phyloP scores from a whole-genome alignment of 2,888 invertebrate species.

The Lasioglossum figueresi region DNA sequence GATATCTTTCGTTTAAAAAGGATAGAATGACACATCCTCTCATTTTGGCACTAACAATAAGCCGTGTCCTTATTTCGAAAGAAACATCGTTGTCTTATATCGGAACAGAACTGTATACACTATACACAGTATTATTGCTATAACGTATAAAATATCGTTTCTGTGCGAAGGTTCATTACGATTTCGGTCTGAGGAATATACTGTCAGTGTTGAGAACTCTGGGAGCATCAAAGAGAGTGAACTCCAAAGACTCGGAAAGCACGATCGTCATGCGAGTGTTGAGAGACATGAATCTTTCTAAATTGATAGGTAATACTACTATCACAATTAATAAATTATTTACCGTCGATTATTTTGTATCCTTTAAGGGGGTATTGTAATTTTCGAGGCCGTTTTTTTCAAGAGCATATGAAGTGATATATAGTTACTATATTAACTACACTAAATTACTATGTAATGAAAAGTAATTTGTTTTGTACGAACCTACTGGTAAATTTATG shows the following conservation, averaged over 20 bases:
- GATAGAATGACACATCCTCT: too few relatives aligned
- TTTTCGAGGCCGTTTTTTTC: too few relatives aligned
- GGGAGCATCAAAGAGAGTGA: slow-evolving; percentile 95
- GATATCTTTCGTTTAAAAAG: too few relatives aligned
- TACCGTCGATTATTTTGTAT: neutral
- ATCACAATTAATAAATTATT: neutral
- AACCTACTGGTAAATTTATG: too few relatives aligned
- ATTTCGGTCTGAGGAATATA: slow-evolving; percentile 98
- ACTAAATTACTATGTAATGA: too few relatives aligned
- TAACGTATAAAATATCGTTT: slow-evolving; percentile 13
- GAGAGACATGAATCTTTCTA: slow-evolving; percentile 99
- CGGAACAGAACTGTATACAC: neutral
- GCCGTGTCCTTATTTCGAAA: neutral
- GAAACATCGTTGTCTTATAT: too few relatives aligned
- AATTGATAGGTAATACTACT: slow-evolving; percentile 88
- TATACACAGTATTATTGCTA: neutral
- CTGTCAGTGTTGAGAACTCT: slow-evolving; percentile 96
- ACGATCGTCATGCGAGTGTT: slow-evolving; percentile 98
- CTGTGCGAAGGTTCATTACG: slow-evolving; percentile 93
- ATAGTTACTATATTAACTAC: too few relatives aligned
- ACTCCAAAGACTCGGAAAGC: slow-evolving; percentile 96
- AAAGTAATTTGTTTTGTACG: too few relatives aligned
- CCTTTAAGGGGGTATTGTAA: neutral
- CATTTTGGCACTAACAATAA: too few relatives aligned
- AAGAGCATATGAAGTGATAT: too few relatives aligned